Evolutionary conservation across 2,888 invertebrate genomes (phyloP).

Genomic region (Agrilus mali): DNA sequence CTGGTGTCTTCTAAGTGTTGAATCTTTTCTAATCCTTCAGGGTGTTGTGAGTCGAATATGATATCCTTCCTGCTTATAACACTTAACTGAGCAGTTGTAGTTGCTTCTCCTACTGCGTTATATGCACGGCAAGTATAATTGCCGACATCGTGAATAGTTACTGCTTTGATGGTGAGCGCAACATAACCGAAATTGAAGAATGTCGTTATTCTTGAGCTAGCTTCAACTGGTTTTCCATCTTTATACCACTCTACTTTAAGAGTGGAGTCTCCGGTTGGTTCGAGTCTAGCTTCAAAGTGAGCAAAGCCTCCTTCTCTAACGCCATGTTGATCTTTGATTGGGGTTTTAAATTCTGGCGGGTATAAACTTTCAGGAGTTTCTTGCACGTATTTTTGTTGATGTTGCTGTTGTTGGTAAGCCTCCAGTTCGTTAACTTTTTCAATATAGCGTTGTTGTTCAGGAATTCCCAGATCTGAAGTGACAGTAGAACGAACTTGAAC

Average conservation of each 20-base stretch:
- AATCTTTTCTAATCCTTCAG: constrained; percentile 82
- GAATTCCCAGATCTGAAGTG: constrained; percentile 68
- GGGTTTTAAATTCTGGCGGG: constrained; percentile 78
- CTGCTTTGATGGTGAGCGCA: constrained; percentile 82
- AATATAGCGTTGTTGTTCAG: constrained; percentile 81
- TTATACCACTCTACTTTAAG: constrained; percentile 87
- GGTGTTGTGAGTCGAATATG: constrained; percentile 82
- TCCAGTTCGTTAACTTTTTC: constrained; percentile 86
- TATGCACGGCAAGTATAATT: constrained; percentile 80
- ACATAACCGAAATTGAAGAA: constrained; percentile 94
- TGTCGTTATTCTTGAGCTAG: constrained; percentile 83
- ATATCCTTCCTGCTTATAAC: constrained; percentile 79
- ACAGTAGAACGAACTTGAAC: constrained; percentile 71
- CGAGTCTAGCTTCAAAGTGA: constrained; percentile 89
- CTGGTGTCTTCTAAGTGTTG: constrained; percentile 78
- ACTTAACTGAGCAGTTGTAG: constrained; percentile 67
- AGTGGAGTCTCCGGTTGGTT: constrained; percentile 84
- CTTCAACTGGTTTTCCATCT: constrained; percentile 81
- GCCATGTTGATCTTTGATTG: constrained; percentile 75
- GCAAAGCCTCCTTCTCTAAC: constrained; percentile 88
- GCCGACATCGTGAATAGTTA: constrained; percentile 82
- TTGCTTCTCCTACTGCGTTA: constrained; percentile 77
- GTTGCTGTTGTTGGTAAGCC: constrained; percentile 72
- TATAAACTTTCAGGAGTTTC: constrained; percentile 69
- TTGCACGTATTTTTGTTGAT: constrained; percentile 59